Conservation (phyloP, 2,113 vertebrate genomes). For the Romanogobio albipinnatus region DNA sequence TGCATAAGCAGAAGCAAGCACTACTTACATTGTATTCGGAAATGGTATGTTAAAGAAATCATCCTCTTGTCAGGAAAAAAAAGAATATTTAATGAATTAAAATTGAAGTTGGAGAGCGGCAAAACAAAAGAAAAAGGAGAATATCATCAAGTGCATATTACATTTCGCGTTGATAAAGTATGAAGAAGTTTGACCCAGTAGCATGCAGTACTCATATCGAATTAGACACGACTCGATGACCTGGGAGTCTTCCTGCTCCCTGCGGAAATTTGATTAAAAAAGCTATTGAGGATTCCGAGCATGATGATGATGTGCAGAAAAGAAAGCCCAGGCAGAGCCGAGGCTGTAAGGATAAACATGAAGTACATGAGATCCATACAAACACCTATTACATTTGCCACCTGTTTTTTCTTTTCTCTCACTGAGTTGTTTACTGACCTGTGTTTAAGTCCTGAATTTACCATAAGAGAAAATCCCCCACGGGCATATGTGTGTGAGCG, state of each 20-base stretch:
- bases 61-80: not conserved
- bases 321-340: not conserved
- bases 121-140: not conserved
- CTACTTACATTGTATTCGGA: not conserved
- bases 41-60: not conserved
- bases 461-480: constrained; percentile 39
- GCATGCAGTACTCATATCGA: constrained; percentile 37
- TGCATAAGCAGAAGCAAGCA: not conserved
- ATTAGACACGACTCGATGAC: constrained; percentile 33
- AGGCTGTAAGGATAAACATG: constrained; percentile 9
- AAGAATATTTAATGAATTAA: not conserved
- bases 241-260: constrained; percentile 33
- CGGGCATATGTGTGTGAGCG: constrained; percentile 82
- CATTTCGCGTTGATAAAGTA: not conserved
- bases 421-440: constrained; percentile 75
- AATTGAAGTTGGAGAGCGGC: not conserved
- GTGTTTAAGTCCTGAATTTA: constrained; percentile 69
- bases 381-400: constrained; percentile 27
- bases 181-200: constrained; percentile 28
- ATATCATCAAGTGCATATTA: not conserved
- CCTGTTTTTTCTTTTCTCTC: constrained; percentile 63
- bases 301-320: constrained; percentile 34
- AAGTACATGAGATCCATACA: constrained; percentile 7
- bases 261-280: constrained; percentile 38
- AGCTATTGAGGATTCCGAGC: constrained; percentile 33